A percentile compares a stretch with the other conserved stretches of the same genome.
phyloP scores from a whole-genome alignment of 2,797 vertebrate species.

The Phataginus tricuspis region DNA sequence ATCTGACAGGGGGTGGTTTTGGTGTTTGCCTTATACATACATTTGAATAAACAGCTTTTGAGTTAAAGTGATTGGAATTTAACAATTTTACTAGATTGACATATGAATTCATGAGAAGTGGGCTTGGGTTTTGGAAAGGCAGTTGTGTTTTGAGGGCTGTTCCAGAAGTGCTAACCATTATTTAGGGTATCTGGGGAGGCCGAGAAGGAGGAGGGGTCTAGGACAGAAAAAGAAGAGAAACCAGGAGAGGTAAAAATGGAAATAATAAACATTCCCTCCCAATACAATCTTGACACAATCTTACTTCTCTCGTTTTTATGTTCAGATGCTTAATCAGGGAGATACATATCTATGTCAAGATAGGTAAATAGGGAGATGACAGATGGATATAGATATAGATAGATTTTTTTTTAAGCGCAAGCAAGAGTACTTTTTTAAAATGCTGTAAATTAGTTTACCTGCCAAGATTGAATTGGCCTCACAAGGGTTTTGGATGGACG shows the following conservation, averaged over 20 bases:
- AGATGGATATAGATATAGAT: not conserved
- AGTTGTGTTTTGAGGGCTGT: not conserved
- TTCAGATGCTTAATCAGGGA: not conserved
- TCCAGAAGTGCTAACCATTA: not conserved
- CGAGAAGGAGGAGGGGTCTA: not conserved
- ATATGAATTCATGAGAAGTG: slow-evolving; percentile 67
- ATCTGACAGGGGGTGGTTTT: slow-evolving; percentile 90
- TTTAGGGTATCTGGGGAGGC: not conserved
- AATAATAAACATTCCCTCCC: not conserved
- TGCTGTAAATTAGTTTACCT: slow-evolving; percentile 59
- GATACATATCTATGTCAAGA: not conserved
- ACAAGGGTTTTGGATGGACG: slow-evolving; percentile 54
- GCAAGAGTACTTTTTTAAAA: not conserved
- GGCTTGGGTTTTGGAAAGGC: slow-evolving; percentile 6
- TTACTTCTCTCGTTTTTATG: not conserved
- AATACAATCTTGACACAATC: not conserved
- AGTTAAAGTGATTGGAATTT: slow-evolving; percentile 68
- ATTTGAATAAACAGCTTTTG: slow-evolving; percentile 72
- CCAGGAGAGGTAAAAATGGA: not conserved
- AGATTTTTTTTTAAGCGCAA: not conserved
- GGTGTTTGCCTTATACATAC: slow-evolving; percentile 80
- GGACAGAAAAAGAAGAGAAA: not conserved
- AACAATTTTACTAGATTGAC: slow-evolving; percentile 70
- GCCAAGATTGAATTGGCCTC: slow-evolving; percentile 76
- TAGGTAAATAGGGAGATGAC: no score